Percentiles rank a stretch among this genome's conserved stretches.
Conservation (phyloP, 2,888 invertebrate species). For the Eudasyphora cyanicolor region DNA sequence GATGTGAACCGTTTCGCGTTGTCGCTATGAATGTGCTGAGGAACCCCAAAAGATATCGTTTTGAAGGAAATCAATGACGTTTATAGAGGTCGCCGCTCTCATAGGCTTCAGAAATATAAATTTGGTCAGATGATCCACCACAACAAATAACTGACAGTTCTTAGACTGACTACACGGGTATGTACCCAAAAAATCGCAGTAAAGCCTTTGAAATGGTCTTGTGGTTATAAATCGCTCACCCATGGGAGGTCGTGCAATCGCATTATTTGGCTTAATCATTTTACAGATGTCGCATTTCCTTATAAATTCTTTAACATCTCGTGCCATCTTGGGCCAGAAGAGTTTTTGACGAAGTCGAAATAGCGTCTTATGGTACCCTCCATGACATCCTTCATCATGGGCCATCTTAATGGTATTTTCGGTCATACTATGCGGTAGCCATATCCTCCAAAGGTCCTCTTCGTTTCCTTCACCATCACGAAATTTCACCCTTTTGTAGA, state of each 20-base stretch:
- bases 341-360: conserved; percentile 32
- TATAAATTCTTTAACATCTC: not conserved
- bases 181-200: conserved; percentile 36
- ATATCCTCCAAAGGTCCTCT: conserved; percentile 19
- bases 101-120: conserved; percentile 35
- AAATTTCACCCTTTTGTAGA: conserved; percentile 1
- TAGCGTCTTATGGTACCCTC: conserved; percentile 1
- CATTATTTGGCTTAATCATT: conserved; percentile 7
- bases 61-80: conserved; percentile 6
- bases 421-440: not conserved
- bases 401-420: not conserved
- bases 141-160: conserved; percentile 19
- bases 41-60: conserved; percentile 47
- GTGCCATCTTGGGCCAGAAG: conserved; percentile 33
- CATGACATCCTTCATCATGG: conserved; percentile 13
- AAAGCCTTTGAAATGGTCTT: conserved; percentile 31
- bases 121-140: conserved; percentile 26
- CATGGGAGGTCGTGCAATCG: conserved; percentile 24
- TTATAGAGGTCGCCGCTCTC: conserved; percentile 10
- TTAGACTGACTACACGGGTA: conserved; percentile 15
- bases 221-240: conserved; percentile 20
- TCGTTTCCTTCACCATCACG: not conserved
- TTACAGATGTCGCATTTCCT: conserved; percentile 15
- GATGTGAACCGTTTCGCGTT: conserved; percentile 55
- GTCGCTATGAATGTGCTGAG: conserved; percentile 43